Percentiles rank a stretch among this genome's conserved stretches.
These are phyloP conservation scores for Neolamprologus sp. DNA, from an alignment of 2,113 vertebrate species.

Conservation along the genomic window DNA sequence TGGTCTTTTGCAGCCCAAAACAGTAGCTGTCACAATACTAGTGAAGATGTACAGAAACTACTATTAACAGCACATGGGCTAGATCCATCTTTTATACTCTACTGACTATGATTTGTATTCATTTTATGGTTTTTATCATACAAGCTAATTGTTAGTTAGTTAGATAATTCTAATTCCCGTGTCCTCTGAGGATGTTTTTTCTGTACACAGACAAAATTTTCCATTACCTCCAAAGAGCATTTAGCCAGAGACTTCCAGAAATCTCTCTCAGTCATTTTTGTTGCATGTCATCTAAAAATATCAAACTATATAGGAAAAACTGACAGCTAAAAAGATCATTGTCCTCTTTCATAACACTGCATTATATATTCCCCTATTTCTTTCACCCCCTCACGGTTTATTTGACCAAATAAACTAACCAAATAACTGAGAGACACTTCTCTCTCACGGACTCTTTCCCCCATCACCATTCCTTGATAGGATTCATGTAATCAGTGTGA, in stretches of 20 bases:
- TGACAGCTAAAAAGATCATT: background rate
- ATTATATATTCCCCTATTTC: background rate
- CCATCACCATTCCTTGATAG: conserved; percentile 4
- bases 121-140: background rate
- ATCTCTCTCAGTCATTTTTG: background rate
- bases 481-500: conserved; percentile 33
- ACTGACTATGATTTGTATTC: background rate
- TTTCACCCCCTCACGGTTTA: background rate
- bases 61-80: background rate
- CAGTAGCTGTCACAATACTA: background rate
- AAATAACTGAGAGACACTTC: background rate
- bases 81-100: background rate
- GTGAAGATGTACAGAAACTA: background rate
- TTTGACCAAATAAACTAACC: conserved; percentile 1
- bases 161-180: background rate
- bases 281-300: background rate
- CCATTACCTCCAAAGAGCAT: background rate
- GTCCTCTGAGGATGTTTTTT: background rate
- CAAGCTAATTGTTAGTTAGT: background rate
- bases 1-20: background rate
- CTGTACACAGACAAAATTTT: background rate
- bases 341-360: background rate
- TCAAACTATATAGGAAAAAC: background rate
- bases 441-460: background rate
- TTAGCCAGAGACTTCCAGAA: background rate